Base-by-base conservation (phyloP, 2,113 vertebrate genomes). In the Fulmarus glacialis region DNA sequence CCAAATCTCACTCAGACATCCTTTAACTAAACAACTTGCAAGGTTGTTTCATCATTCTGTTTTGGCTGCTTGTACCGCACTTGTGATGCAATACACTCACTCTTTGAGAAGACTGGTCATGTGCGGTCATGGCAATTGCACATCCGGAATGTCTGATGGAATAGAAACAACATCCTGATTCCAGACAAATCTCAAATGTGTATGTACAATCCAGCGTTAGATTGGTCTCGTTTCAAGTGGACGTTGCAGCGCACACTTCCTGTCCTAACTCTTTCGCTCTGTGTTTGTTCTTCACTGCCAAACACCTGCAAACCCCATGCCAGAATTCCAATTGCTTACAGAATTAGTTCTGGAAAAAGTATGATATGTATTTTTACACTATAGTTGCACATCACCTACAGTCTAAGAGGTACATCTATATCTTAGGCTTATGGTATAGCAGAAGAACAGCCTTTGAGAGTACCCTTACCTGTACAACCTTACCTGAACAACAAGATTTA, bases 171-270 rank as follows among this genome's bases (percentile, higher is more conserved):
- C 59, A 73, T 59, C 83, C 91, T 27, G 68, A 56, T 59, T 58
- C 80, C 81, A 91, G 67, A 60, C 87, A 92, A 63, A 66, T 36
- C 67, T 58, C 80, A 62, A 50, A 34, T 15, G 20, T 12, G 38
- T 63, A 40, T 0, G 4, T 34, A 40, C 34, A 91, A 86, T 30
- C 62, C 59, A 43, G 27, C 0, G 0, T 12, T 40, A 50, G 8
- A 67, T 0, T 5, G 20, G 30, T 38, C 71, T 83, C 8, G 0
- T 62, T 90, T 77, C 67, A 66, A 77, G 58, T 12, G 29, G 29
- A 78, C 0, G 1, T 2, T 42, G 59, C 30, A 48, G 42, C 0
- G 1, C 60, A 45, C 8, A 3, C 21, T 82, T 93, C 77, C 72
- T 47, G 45, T 36, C n/a, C 55, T 83, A 70, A 30, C 34, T 14